Conservation (phyloP, 2,888 invertebrate genomes). For the Lordiphosa andalusiaca region DNA sequence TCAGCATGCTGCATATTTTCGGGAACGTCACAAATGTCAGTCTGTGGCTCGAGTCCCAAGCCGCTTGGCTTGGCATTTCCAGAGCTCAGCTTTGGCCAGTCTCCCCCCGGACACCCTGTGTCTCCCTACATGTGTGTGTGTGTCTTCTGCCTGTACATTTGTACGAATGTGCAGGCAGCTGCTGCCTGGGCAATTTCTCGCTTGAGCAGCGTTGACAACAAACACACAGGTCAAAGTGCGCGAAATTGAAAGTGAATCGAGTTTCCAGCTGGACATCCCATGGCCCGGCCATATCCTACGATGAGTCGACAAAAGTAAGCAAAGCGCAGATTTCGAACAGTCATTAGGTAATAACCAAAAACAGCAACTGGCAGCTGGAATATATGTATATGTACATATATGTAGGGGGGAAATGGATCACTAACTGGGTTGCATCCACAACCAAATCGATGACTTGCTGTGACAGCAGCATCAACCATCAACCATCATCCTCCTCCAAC, state of each 20-base stretch:
- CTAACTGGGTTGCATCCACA: conserved; percentile 2
- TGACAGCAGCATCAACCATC: conserved; percentile 19
- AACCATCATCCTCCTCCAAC: neutral
- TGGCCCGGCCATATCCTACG: neutral
- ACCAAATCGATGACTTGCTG: conserved; percentile 36
- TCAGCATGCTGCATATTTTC: too few relatives aligned
- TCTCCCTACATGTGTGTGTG: neutral
- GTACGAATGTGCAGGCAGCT: conserved; percentile 10
- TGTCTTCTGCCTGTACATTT: neutral
- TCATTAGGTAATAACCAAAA: conserved; percentile 56
- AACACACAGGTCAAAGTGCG: conserved; percentile 56
- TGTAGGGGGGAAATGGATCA: neutral
- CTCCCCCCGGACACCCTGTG: too few relatives aligned
- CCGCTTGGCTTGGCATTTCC: too few relatives aligned
- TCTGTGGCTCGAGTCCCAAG: too few relatives aligned
- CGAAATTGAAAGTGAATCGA: conserved; percentile 63
- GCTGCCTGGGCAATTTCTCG: conserved; percentile 59
- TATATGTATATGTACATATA: too few relatives aligned
- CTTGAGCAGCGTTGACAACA: conserved; percentile 55
- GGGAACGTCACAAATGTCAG: too few relatives aligned
- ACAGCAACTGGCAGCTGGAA: conserved; percentile 36
- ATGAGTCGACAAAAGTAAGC: conserved; percentile 62
- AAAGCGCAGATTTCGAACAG: conserved; percentile 35
- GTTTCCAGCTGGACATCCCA: conserved; percentile 33
- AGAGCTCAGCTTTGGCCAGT: too few relatives aligned